phyloP scores from a whole-genome alignment of 2,797 vertebrate genomes.

The Setipinna tenuifilis region DNA sequence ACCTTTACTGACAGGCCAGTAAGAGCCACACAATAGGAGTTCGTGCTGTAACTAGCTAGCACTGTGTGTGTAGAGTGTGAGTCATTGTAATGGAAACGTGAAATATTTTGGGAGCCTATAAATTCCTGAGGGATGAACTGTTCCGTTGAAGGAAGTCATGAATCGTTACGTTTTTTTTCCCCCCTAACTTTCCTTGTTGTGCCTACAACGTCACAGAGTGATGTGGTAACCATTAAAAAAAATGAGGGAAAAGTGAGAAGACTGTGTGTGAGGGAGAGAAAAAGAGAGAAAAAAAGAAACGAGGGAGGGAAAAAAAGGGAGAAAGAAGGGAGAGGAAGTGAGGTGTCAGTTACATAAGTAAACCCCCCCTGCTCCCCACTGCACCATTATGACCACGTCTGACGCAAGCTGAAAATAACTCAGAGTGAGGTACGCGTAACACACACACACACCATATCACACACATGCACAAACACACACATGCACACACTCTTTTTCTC shows the following conservation, averaged over 20 bases:
- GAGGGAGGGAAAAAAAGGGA: not conserved
- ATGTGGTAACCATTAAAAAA: not conserved
- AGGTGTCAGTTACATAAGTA: not conserved
- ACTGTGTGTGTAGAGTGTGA: not conserved
- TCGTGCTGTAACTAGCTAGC: too few relatives aligned
- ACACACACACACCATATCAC: not conserved
- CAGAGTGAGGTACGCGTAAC: not conserved
- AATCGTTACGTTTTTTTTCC: not conserved
- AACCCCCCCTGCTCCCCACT: slow-evolving; percentile 6
- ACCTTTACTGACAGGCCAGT: not conserved
- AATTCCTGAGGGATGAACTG: not conserved
- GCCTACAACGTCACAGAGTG: not conserved
- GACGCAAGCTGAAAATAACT: not conserved
- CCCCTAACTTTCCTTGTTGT: not conserved
- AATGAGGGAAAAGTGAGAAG: not conserved
- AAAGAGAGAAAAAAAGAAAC: not conserved
- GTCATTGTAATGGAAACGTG: slow-evolving; percentile 16
- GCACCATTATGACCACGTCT: not conserved
- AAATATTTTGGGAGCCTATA: not conserved
- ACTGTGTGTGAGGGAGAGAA: too few relatives aligned
- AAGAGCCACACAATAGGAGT: not conserved
- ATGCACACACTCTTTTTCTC: not conserved
- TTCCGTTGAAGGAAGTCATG: not conserved
- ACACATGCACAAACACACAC: slow-evolving; percentile 8
- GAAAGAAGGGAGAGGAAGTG: not conserved